Evolutionary conservation across 2,113 vertebrate genomes (phyloP).

Genomic region (Pterocles burchelli): DNA sequence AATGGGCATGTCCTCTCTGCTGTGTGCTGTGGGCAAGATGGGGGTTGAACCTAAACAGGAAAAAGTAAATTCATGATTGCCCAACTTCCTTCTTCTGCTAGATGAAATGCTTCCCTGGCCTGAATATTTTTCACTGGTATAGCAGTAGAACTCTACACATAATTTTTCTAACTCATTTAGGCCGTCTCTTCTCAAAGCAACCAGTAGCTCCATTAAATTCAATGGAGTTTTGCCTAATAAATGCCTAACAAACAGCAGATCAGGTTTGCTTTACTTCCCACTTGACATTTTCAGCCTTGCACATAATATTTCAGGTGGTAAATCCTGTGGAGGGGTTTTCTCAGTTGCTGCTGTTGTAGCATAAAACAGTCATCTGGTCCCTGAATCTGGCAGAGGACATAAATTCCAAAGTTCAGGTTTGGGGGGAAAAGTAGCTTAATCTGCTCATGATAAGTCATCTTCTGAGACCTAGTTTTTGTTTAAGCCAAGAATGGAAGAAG

Average conservation of each 20-base stretch:
- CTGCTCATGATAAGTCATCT: not conserved
- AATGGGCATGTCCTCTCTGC: not conserved
- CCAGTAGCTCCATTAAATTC: not conserved
- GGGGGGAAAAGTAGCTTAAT: not conserved
- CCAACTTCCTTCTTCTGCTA: not conserved
- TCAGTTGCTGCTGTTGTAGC: not conserved
- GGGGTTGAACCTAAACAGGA: not conserved
- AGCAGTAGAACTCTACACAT: not conserved
- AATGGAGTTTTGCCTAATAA: not conserved
- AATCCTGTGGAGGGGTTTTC: not conserved
- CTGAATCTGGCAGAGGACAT: not conserved
- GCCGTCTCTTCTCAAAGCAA: not conserved
- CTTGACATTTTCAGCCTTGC: not conserved
- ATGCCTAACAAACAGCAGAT: not conserved
- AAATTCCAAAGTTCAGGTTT: not conserved
- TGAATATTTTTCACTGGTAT: not conserved
- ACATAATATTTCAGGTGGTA: not conserved
- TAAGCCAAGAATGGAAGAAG: not conserved
- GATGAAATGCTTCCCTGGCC: not conserved
- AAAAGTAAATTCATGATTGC: not conserved
- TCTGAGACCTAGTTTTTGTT: not conserved
- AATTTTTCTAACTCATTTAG: not conserved
- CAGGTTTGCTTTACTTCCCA: not conserved
- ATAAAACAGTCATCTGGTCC: not conserved
- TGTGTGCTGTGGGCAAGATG: not conserved